Percentiles rank a stretch among this genome's conserved stretches.
Evolutionary conservation across 2,888 invertebrate genomes (phyloP).

Genomic region (Phyllotreta cruciferae): DNA sequence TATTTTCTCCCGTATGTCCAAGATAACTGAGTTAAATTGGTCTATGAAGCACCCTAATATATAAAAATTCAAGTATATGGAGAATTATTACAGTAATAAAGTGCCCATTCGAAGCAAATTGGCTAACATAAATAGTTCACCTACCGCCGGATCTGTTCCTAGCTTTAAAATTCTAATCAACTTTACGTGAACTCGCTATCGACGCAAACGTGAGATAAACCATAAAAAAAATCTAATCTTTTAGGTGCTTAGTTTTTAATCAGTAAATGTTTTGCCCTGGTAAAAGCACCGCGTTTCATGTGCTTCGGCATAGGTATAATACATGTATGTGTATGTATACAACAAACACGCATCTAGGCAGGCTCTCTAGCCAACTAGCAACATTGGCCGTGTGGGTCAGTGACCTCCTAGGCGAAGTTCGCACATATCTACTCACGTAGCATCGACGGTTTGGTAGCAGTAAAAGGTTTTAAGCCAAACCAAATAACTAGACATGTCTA

Average conservation of each 20-base stretch:
- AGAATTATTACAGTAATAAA: too few species aligned
- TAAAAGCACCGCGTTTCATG: constrained; percentile 30
- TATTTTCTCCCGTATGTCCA: too few species aligned
- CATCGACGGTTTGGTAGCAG: neutral
- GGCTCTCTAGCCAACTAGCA: constrained; percentile 37
- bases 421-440: constrained; percentile 40
- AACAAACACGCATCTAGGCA: constrained; percentile 34
- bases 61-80: too few species aligned
- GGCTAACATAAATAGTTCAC: too few species aligned
- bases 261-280: constrained; percentile 15
- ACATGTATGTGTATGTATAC: constrained; percentile 20
- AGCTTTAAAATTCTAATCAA: constrained; percentile 2
- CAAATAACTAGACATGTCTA: constrained; percentile 6
- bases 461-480: constrained; percentile 4
- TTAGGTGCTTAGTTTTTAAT: neutral
- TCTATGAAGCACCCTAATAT: too few species aligned
- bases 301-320: constrained; percentile 19
- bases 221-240: constrained; percentile 1
- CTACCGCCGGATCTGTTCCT: too few species aligned
- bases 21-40: too few species aligned
- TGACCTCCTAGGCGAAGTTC: constrained; percentile 49
- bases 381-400: constrained; percentile 47
- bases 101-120: too few species aligned
- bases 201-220: constrained; percentile 8
- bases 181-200: constrained; percentile 11